Conservation (phyloP, 2,797 vertebrate species). For the Botia almorhae region DNA sequence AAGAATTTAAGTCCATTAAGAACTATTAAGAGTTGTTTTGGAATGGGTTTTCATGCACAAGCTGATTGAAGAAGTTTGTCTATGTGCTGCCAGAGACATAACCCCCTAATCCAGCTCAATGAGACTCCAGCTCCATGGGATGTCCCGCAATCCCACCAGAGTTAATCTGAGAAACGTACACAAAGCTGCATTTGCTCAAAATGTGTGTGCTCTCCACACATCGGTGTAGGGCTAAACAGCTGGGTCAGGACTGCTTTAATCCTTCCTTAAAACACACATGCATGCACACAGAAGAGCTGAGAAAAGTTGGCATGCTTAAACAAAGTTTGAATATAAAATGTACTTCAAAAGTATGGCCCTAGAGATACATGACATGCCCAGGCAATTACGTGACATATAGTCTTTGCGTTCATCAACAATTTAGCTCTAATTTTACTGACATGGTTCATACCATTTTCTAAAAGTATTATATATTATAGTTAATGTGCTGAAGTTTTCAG, state of each 20-base stretch:
- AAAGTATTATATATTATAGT: conserved; percentile 6
- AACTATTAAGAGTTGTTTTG: background rate
- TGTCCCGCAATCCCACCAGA: conserved; percentile 55
- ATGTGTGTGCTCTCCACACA: conserved; percentile 49
- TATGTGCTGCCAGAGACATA: conserved; percentile 65
- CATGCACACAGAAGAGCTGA: conserved; percentile 8
- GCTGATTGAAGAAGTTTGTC: conserved; percentile 62
- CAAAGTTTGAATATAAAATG: conserved; percentile 31
- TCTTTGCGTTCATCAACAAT: background rate
- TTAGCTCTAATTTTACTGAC: conserved; percentile 2
- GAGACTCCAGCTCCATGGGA: conserved; percentile 54
- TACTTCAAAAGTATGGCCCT: conserved; percentile 9
- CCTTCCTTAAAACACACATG: conserved; percentile 32
- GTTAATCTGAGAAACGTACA: conserved; percentile 74
- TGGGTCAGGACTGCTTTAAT: conserved; percentile 32
- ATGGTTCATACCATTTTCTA: conserved; percentile 1
- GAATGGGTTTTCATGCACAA: conserved; percentile 15
- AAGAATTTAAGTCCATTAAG: background rate
- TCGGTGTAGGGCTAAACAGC: conserved; percentile 53
- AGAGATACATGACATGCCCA: conserved; percentile 22
- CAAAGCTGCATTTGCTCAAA: conserved; percentile 74
- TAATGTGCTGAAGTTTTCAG: conserved; percentile 5
- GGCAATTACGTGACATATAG: conserved; percentile 32
- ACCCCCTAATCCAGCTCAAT: conserved; percentile 62
- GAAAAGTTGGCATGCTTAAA: conserved; percentile 44